phyloP scores from a whole-genome alignment of 2,113 vertebrate species.

The Cochlearius cochlearius region DNA sequence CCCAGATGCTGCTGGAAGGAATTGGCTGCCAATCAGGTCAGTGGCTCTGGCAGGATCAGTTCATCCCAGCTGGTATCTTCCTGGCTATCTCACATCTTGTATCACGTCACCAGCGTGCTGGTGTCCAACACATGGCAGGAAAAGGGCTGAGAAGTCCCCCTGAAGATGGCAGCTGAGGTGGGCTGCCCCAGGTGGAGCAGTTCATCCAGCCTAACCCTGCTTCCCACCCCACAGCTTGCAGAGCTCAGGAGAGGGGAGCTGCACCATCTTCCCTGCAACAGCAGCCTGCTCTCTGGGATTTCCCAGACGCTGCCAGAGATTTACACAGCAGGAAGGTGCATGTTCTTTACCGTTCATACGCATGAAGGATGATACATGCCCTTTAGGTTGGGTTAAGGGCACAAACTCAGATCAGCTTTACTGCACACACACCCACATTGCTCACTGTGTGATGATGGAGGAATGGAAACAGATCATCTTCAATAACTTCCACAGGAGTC shows the following conservation, averaged over 20 bases:
- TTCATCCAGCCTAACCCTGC: not conserved
- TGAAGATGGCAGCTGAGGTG: not conserved
- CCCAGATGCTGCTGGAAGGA: not conserved
- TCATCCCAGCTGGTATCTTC: not conserved
- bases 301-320: not conserved
- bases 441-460: not conserved
- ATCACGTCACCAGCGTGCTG: not conserved
- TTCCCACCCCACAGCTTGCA: not conserved
- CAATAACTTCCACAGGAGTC: not conserved
- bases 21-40: not conserved
- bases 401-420: not conserved
- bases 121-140: not conserved
- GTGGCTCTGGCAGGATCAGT: not conserved
- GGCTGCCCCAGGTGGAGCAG: not conserved
- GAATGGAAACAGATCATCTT: not conserved
- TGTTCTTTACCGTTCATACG: not conserved
- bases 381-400: not conserved
- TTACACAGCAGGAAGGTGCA: not conserved
- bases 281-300: not conserved
- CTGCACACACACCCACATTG: not conserved
- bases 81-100: not conserved
- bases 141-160: not conserved
- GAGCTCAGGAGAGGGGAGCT: not conserved
- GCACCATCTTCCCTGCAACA: not conserved
- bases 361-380: not conserved